Conservation (phyloP, 2,113 vertebrate genomes). For the Felis chaus region DNA sequence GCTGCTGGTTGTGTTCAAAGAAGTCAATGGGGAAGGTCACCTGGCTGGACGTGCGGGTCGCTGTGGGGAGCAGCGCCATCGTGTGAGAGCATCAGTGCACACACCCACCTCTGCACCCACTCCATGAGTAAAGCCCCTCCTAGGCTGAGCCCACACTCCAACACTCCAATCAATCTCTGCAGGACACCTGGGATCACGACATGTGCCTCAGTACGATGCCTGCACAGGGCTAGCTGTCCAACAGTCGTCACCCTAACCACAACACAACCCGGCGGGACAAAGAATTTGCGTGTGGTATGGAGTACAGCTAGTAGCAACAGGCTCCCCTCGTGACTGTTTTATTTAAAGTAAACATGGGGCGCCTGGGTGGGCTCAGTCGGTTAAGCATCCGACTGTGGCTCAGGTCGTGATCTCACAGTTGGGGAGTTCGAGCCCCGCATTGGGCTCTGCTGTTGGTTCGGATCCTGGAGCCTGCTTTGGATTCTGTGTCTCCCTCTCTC, state of each 20-base stretch:
- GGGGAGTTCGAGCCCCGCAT: background rate
- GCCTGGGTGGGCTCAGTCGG: background rate
- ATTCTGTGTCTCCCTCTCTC: no score
- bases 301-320: background rate
- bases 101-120: background rate
- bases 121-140: background rate
- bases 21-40: slow-evolving; percentile 99
- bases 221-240: background rate
- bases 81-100: background rate
- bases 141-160: background rate
- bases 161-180: background rate
- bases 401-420: background rate
- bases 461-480: background rate
- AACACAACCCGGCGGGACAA: background rate
- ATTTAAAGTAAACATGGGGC: background rate
- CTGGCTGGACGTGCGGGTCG: slow-evolving; percentile 95
- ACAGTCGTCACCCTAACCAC: background rate
- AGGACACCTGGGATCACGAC: background rate
- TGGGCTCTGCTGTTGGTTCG: background rate
- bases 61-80: slow-evolving; percentile 78
- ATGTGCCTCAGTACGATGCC: background rate
- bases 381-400: background rate
- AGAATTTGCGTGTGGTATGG: background rate
- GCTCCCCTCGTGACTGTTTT: background rate
- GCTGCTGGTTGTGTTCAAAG: slow-evolving; percentile 99